Evolutionary conservation across 2,888 invertebrate species (phyloP).

Genomic region (Zele albiditarsus): DNA sequence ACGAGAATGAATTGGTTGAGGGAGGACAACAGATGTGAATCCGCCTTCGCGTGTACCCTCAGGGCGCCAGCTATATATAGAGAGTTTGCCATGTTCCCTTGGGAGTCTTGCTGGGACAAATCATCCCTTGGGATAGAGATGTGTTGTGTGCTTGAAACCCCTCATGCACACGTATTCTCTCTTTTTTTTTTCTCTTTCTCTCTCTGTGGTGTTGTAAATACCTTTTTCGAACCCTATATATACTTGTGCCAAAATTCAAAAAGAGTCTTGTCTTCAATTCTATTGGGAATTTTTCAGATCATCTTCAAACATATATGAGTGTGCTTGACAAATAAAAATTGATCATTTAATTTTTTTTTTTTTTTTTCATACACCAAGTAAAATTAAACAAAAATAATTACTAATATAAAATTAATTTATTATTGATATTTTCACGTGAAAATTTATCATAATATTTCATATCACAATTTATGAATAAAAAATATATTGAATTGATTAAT

Average conservation of each 20-base stretch:
- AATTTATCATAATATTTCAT: neutral
- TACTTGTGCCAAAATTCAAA: neutral
- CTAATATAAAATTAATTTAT: neutral
- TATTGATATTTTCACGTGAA: neutral
- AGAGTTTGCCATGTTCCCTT: slow-evolving; percentile 53
- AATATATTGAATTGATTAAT: too few species aligned
- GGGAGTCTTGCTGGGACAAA: slow-evolving; percentile 68
- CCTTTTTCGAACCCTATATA: slow-evolving; percentile 21
- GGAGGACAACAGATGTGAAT: slow-evolving; percentile 43
- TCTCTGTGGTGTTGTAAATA: neutral
- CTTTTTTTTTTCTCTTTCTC: neutral
- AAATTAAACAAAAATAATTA: neutral
- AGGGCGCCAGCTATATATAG: slow-evolving; percentile 41
- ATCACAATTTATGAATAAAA: too few species aligned
- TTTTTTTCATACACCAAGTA: neutral
- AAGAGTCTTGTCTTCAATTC: slow-evolving; percentile 15
- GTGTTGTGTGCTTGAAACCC: slow-evolving; percentile 29
- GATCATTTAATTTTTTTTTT: neutral
- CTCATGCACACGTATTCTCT: slow-evolving; percentile 18
- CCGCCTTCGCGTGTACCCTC: slow-evolving; percentile 58
- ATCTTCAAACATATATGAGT: slow-evolving; percentile 24
- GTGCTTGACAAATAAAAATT: neutral
- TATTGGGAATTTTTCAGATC: slow-evolving; percentile 26
- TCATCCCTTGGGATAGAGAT: slow-evolving; percentile 61
- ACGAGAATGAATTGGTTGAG: slow-evolving; percentile 15